A percentile compares a stretch with the other conserved stretches of the same genome.
These are phyloP conservation scores for Dorcus parallelipipedus DNA, from an alignment of 2,888 invertebrate species.

Conservation along the genomic window DNA sequence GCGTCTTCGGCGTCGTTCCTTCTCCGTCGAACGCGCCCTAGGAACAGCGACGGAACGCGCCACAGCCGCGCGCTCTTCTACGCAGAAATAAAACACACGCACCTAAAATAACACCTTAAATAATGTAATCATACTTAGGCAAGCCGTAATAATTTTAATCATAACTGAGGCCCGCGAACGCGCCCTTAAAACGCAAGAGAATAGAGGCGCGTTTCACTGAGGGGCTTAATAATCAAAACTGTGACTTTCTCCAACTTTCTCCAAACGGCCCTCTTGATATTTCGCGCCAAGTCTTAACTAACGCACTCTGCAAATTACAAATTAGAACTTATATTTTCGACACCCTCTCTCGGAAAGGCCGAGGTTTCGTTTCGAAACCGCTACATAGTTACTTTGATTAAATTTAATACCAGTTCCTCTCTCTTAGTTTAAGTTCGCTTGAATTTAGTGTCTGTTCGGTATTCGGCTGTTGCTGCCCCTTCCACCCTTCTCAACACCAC, in stretches of 20 bases:
- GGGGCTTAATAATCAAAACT: slow-evolving; percentile 46
- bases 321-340: slow-evolving; percentile 48
- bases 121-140: slow-evolving; percentile 47
- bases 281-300: slow-evolving; percentile 44
- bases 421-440: slow-evolving; percentile 6
- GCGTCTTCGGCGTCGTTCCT: neutral
- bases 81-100: slow-evolving; percentile 21
- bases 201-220: slow-evolving; percentile 18
- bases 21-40: neutral
- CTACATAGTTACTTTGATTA: slow-evolving; percentile 48
- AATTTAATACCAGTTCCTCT: slow-evolving; percentile 37
- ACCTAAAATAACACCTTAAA: slow-evolving; percentile 43
- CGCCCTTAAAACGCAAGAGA: slow-evolving; percentile 10
- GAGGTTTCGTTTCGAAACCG: slow-evolving; percentile 29
- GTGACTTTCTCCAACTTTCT: slow-evolving; percentile 46
- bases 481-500: slow-evolving; percentile 7
- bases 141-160: slow-evolving; percentile 47
- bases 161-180: slow-evolving; percentile 31
- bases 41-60: neutral
- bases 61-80: slow-evolving; percentile 9
- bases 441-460: slow-evolving; percentile 4
- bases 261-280: slow-evolving; percentile 45
- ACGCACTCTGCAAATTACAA: slow-evolving; percentile 48
- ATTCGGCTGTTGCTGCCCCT: slow-evolving; percentile 1
- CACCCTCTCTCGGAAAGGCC: slow-evolving; percentile 33